These are phyloP conservation scores for Australoheros facetus DNA, from an alignment of 2,797 vertebrate genomes.

Conservation along the genomic window DNA sequence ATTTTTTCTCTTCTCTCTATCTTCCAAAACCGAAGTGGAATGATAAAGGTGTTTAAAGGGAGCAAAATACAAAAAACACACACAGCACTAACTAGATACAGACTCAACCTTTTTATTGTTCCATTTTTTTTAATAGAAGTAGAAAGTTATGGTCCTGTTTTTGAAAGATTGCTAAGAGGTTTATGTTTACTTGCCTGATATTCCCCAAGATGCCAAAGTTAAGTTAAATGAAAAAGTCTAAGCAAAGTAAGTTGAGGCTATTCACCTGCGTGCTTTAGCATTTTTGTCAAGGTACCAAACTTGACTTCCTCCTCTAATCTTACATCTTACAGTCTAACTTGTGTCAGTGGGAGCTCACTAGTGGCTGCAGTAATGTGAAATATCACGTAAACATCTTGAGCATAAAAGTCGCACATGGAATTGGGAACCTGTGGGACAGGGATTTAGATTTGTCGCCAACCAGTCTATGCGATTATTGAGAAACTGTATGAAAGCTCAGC, in stretches of 20 bases:
- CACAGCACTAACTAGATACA: neutral
- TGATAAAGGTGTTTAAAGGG: neutral
- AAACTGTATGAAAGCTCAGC: constrained; percentile 61
- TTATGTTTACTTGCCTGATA: constrained; percentile 13
- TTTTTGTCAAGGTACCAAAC: neutral
- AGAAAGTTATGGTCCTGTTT: neutral
- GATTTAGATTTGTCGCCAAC: constrained; percentile 63
- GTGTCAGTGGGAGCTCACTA: constrained; percentile 2
- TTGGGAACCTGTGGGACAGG: constrained; percentile 60
- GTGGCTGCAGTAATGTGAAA: constrained; percentile 23
- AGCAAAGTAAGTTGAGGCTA: constrained; percentile 3
- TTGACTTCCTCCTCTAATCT: constrained; percentile 9
- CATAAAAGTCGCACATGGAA: constrained; percentile 39
- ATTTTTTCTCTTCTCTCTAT: constrained; percentile 12
- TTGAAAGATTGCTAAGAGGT: constrained; percentile 3
- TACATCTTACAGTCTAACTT: neutral
- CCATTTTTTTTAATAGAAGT: too few relatives aligned
- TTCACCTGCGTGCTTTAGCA: neutral
- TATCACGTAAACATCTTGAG: constrained; percentile 15
- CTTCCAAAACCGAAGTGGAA: neutral
- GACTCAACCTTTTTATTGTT: too few relatives aligned
- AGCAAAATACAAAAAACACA: neutral
- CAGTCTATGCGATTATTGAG: constrained; percentile 63
- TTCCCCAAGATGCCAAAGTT: neutral
- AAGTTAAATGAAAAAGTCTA: constrained; percentile 14